Evolutionary conservation across 2,797 vertebrate genomes (phyloP).

Genomic region (Sebastes wilsoni): DNA sequence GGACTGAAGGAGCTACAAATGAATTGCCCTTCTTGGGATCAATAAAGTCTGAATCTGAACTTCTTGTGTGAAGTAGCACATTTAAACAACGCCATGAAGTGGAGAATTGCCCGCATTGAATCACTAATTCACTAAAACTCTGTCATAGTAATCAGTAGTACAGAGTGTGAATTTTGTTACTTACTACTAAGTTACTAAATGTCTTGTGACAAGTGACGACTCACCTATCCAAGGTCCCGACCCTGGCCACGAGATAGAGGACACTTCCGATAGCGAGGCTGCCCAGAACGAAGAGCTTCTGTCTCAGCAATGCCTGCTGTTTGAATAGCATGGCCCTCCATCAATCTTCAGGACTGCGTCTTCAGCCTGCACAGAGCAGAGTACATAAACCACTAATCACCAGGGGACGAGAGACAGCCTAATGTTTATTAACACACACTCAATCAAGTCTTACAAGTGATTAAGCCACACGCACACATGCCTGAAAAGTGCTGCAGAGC

Average conservation of each 20-base stretch:
- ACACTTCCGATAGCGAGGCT: conserved; percentile 94
- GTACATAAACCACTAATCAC: conserved; percentile 77
- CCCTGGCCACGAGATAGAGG: conserved; percentile 95
- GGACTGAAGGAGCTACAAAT: not conserved
- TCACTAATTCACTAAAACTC: not conserved
- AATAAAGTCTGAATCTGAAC: not conserved
- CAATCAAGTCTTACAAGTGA: conserved; percentile 73
- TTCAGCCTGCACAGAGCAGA: conserved; percentile 84
- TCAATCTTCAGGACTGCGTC: conserved; percentile 94
- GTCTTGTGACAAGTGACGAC: conserved; percentile 42
- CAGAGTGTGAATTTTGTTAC: not conserved
- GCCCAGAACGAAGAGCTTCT: conserved; percentile 95
- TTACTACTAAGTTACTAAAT: not conserved
- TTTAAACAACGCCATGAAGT: not conserved
- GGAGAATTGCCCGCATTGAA: not conserved
- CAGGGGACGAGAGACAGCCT: conserved; percentile 44
- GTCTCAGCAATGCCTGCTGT: conserved; percentile 98
- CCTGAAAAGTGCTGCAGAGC: conserved; percentile 53
- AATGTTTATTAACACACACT: conserved; percentile 76
- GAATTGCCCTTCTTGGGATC: not conserved
- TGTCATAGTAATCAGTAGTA: not conserved
- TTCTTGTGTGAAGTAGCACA: not conserved
- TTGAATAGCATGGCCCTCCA: conserved; percentile 99
- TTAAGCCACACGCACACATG: conserved; percentile 53
- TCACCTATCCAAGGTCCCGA: conserved; percentile 97